Conservation (phyloP, 53 echinoderm and acorn worm genomes). For the Mesocentrotus franciscanus region DNA sequence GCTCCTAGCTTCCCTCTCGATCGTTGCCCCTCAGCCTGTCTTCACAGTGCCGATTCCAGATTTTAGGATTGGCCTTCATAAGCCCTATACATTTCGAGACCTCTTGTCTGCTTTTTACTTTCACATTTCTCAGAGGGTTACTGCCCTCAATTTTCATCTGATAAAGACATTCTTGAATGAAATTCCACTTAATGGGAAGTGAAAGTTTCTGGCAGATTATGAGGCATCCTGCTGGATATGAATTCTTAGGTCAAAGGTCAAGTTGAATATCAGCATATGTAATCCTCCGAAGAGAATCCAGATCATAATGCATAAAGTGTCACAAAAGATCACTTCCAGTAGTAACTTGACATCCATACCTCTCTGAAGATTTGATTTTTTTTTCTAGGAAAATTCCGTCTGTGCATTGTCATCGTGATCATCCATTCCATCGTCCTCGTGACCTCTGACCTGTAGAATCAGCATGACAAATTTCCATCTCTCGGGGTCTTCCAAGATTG, state of each 20-base stretch:
- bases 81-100: background rate
- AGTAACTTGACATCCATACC: background rate
- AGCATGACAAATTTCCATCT: constrained; percentile 25
- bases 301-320: background rate
- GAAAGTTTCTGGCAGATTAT: background rate
- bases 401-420: background rate
- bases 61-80: background rate
- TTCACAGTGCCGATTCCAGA: no score
- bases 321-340: background rate
- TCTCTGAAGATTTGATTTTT: background rate
- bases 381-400: background rate
- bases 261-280: background rate
- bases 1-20: no score
- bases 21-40: no score
- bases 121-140: background rate
- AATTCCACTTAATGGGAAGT: constrained; percentile 15
- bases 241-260: constrained; percentile 1
- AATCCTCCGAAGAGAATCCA: background rate
- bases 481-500: background rate
- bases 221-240: constrained; percentile 23
- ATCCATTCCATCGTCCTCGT: background rate
- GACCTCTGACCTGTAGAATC: background rate
- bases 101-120: background rate
- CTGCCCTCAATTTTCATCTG: constrained; percentile 20
- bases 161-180: constrained; percentile 28